Conservation (phyloP, 2,888 invertebrate species). For the Caenorhabditis sp. region DNA sequence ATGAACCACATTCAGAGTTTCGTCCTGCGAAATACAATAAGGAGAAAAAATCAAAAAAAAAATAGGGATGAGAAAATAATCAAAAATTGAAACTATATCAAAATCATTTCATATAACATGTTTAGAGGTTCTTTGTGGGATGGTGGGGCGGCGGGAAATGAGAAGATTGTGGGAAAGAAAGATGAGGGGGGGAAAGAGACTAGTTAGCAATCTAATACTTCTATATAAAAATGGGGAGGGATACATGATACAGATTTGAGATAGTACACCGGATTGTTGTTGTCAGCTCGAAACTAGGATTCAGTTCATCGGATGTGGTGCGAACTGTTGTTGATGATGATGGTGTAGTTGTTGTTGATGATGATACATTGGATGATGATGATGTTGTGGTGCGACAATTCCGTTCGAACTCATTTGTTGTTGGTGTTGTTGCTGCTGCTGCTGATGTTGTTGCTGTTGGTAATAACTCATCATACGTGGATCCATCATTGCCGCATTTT, state of each 20-base stretch:
- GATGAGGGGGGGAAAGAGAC: too few relatives aligned
- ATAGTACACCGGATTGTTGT: too few relatives aligned
- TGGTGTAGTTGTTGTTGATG: neutral
- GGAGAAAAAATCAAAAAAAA: too few relatives aligned
- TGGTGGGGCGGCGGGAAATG: neutral
- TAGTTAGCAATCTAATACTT: too few relatives aligned
- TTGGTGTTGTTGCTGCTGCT: neutral
- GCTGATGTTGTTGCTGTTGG: neutral
- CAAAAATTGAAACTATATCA: too few relatives aligned
- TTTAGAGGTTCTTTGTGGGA: neutral
- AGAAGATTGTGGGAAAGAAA: too few relatives aligned
- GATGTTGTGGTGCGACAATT: neutral
- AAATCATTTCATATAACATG: neutral
- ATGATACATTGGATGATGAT: neutral
- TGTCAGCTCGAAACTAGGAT: too few relatives aligned
- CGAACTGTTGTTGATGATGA: neutral
- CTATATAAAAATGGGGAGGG: too few relatives aligned
- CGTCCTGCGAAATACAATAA: too few relatives aligned
- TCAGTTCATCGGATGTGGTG: neutral
- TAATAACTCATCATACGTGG: neutral
- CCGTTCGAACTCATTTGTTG: neutral
- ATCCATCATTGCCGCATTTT: neutral
- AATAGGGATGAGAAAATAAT: too few relatives aligned
- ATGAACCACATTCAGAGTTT: too few relatives aligned
- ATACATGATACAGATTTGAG: neutral